Evolutionary conservation across 2,797 vertebrate species (phyloP), one percentile per base, ranked within the genome.

Genomic region (Balearica regulorum): DNA sequence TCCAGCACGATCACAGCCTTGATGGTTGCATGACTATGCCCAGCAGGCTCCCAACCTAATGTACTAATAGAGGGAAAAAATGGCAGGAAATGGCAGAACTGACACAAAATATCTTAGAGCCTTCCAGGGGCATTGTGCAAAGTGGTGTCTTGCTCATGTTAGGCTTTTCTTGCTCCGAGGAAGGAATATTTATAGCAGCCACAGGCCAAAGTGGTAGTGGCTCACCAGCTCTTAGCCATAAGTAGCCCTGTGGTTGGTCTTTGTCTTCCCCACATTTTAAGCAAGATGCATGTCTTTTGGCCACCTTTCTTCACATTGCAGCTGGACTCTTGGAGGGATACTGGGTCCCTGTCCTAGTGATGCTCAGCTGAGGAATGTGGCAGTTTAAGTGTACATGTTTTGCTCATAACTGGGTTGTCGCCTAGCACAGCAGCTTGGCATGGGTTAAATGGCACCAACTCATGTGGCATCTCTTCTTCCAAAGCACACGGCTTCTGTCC

Each of bases 91-190:
- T 14, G 12, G 12, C 6, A 89, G 13, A 92, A 87, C 6, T 20
- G 60, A 28, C 37, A n/a, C 1, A 9, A 37, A 58, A 64, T 19
- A 25, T 44, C 19, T 75, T 18, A 66, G 4, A 41, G 1, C 3
- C 28, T 84, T 68, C 37, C 58, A 61, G n/a, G 13, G 4, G 6
- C 10, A 3, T 8, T 10, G 17, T 44, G 28, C 31, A 49, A 82
- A 75, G 12, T 13, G 53, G 39, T 4, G 1, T 37, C 18, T 64
- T 78, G 70, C 10, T 10, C 16, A 20, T 5, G 3, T 0, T 2
- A 7, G 58, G 20, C 3, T 89, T 92, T 87, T 37, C 33, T 10
- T 82, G 26, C 22, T 65, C 37, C 2, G 4, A 49, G 16, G 41
- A 53, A 87, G 31, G 46, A 44, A 65, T 51, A n/a, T 80, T 75